phyloP scores from a whole-genome alignment of 1,140 invertebrate species.

The Euglossa dilemma region DNA sequence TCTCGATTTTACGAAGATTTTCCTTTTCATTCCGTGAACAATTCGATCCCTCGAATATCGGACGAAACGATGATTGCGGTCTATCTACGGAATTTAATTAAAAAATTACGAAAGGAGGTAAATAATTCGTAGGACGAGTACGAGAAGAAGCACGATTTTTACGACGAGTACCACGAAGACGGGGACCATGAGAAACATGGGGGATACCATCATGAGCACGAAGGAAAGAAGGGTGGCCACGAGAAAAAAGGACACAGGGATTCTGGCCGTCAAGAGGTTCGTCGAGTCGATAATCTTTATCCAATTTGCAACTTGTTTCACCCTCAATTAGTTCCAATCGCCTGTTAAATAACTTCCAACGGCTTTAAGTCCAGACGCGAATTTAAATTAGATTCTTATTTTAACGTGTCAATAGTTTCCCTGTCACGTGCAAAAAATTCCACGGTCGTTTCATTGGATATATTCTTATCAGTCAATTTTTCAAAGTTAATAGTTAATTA shows the following conservation, averaged over 20 bases:
- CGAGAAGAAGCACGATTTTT: slow-evolving; percentile 88
- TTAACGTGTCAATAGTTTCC: too few relatives aligned
- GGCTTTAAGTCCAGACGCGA: too few relatives aligned
- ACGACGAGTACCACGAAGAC: slow-evolving; percentile 87
- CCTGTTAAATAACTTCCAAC: too few relatives aligned
- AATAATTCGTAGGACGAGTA: slow-evolving; percentile 84
- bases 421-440: too few relatives aligned
- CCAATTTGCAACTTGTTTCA: neutral
- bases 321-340: too few relatives aligned
- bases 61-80: neutral
- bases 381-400: too few relatives aligned
- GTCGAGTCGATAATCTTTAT: neutral
- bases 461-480: too few relatives aligned
- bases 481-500: too few relatives aligned
- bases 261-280: slow-evolving; percentile 80
- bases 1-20: too few relatives aligned
- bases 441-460: too few relatives aligned
- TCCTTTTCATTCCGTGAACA: too few relatives aligned
- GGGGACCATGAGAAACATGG: slow-evolving; percentile 86
- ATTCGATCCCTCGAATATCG: neutral
- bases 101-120: neutral
- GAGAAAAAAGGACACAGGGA: slow-evolving; percentile 80
- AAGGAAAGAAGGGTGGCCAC: slow-evolving; percentile 82
- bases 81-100: neutral
- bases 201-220: slow-evolving; percentile 83